Conservation (phyloP, 2,797 vertebrate genomes). For the Anguilla pacifica region DNA sequence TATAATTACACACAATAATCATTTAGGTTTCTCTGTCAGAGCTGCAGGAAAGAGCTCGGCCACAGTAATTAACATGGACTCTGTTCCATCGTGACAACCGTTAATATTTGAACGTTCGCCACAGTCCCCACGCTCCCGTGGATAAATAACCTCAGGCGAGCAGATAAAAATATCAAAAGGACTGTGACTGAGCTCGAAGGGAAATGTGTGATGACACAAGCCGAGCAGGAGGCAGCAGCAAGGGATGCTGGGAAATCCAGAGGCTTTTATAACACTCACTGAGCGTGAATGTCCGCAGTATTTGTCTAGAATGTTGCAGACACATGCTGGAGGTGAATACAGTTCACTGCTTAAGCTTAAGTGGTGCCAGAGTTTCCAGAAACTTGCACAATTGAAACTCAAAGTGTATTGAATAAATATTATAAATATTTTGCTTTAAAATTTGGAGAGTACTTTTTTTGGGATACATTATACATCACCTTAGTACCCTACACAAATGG, state of each 20-base stretch:
- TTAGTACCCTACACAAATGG: not conserved
- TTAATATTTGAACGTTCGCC: slow-evolving; percentile 41
- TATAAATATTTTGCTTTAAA: not conserved
- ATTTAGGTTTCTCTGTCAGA: slow-evolving; percentile 41
- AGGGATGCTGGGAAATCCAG: not conserved
- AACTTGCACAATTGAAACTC: not conserved
- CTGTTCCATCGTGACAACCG: slow-evolving; percentile 42
- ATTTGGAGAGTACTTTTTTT: not conserved
- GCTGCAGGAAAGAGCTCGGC: slow-evolving; percentile 37
- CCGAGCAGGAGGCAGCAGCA: not conserved
- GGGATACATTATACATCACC: not conserved
- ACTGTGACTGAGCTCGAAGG: not conserved
- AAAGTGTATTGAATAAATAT: not conserved
- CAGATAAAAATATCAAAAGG: slow-evolving; percentile 37
- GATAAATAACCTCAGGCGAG: slow-evolving; percentile 22
- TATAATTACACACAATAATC: slow-evolving; percentile 64
- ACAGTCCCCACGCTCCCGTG: not conserved
- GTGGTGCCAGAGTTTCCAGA: not conserved
- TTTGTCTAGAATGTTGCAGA: not conserved
- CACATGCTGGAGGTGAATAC: not conserved
- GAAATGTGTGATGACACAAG: not conserved
- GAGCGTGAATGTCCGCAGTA: not conserved
- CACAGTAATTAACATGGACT: slow-evolving; percentile 56
- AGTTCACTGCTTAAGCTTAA: not conserved
- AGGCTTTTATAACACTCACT: not conserved